Evolutionary conservation across 2,888 invertebrate species (phyloP).

Genomic region (Acrobeloides nanus): DNA sequence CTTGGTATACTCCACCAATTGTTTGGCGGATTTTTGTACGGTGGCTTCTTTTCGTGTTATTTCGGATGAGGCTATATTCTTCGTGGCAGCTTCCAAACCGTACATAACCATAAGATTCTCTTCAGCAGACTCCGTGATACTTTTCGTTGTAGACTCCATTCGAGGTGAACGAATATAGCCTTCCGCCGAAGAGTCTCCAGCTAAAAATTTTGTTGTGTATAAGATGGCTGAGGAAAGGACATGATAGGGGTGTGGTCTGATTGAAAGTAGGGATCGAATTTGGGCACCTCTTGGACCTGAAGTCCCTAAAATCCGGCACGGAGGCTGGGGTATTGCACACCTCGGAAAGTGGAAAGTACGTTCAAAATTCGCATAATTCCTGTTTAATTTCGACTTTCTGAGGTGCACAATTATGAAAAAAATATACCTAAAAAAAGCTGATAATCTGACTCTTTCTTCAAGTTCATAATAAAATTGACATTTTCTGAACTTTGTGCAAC

Average conservation of each 20-base stretch:
- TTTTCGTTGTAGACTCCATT: conserved; percentile 3
- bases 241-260: too few relatives aligned
- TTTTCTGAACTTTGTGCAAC: conserved; percentile 10
- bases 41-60: conserved; percentile 10
- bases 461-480: conserved; percentile 4
- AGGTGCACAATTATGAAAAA: too few relatives aligned
- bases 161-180: conserved; percentile 3
- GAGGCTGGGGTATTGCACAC: too few relatives aligned
- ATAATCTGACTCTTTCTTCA: too few relatives aligned
- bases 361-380: too few relatives aligned
- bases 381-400: too few relatives aligned
- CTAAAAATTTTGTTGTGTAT: conserved; percentile 12
- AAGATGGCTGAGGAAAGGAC: conserved; percentile 2
- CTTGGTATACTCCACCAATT: conserved; percentile 33
- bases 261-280: too few relatives aligned
- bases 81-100: conserved; percentile 20
- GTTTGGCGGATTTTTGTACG: conserved; percentile 8
- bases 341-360: too few relatives aligned
- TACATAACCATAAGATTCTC: conserved; percentile 39
- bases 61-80: neutral
- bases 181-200: conserved; percentile 16
- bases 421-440: too few relatives aligned
- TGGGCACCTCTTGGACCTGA: too few relatives aligned
- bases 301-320: too few relatives aligned
- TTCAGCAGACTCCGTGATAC: conserved; percentile 27